phyloP scores from a whole-genome alignment of 1,140 invertebrate species.

The Pachypsylla venusta region DNA sequence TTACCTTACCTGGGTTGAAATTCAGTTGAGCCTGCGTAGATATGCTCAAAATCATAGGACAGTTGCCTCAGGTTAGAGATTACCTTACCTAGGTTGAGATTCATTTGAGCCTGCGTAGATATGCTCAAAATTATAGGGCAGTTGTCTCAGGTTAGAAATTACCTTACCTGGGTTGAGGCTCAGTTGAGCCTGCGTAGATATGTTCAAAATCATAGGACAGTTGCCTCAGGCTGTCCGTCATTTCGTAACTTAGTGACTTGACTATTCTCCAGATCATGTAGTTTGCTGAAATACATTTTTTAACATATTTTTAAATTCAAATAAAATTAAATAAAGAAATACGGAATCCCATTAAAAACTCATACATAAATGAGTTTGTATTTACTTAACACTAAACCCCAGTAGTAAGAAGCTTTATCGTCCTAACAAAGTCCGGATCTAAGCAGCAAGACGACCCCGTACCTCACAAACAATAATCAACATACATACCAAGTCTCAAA shows the following conservation, averaged over 20 bases:
- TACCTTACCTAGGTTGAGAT: constrained; percentile 26
- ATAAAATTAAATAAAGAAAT: too few species aligned
- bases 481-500: constrained; percentile 4
- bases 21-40: constrained; percentile 28
- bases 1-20: constrained; percentile 26
- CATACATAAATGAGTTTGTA: too few species aligned
- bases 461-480: constrained; percentile 29
- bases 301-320: neutral
- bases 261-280: constrained; percentile 42
- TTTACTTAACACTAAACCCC: too few species aligned
- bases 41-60: constrained; percentile 34
- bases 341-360: too few species aligned
- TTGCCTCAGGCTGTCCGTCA: constrained; percentile 32
- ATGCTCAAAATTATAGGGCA: constrained; percentile 34
- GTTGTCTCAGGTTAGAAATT: constrained; percentile 31
- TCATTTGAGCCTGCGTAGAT: constrained; percentile 29
- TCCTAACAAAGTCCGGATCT: too few species aligned
- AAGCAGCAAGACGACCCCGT: too few species aligned
- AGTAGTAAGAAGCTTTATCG: too few species aligned
- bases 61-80: constrained; percentile 32
- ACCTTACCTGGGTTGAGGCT: constrained; percentile 26
- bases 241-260: constrained; percentile 32
- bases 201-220: constrained; percentile 34
- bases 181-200: constrained; percentile 29
- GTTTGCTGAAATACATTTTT: constrained; percentile 31